Conservation (phyloP, 2,113 vertebrate genomes). For the Thunnus thynnus region DNA sequence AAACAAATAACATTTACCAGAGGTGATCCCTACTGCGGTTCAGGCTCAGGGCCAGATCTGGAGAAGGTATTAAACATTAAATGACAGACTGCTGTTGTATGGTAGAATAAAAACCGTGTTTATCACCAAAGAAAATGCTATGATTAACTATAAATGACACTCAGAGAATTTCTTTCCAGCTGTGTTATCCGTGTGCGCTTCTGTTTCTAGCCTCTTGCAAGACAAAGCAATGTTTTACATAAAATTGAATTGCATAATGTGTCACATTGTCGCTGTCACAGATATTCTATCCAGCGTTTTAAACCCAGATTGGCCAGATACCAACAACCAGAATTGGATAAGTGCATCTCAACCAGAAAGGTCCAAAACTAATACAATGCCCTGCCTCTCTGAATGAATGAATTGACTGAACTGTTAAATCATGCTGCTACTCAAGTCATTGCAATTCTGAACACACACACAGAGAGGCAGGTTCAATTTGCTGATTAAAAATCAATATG, state of each 20-base stretch:
- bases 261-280: slow-evolving; percentile 35
- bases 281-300: slow-evolving; percentile 18
- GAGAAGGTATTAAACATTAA: background rate
- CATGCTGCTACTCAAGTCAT: slow-evolving; percentile 14
- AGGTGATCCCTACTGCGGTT: background rate
- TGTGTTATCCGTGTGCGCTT: slow-evolving; percentile 4
- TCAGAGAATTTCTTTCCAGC: slow-evolving; percentile 36
- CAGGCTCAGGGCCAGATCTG: background rate
- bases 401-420: slow-evolving; percentile 37
- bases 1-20: background rate
- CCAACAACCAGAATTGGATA: slow-evolving; percentile 30
- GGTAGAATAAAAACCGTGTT: slow-evolving; percentile 7
- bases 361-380: slow-evolving; percentile 19
- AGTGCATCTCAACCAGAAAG: slow-evolving; percentile 21
- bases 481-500: slow-evolving; percentile 52
- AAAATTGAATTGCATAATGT: slow-evolving; percentile 28
- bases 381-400: slow-evolving; percentile 22
- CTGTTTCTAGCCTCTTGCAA: slow-evolving; percentile 24
- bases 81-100: background rate
- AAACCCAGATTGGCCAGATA: slow-evolving; percentile 25
- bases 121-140: slow-evolving; percentile 17
- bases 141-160: slow-evolving; percentile 15
- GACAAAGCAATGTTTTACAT: slow-evolving; percentile 41
- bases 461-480: slow-evolving; percentile 23
- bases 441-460: slow-evolving; percentile 49